Evolutionary conservation across 2,888 invertebrate species (phyloP).

Genomic region (Apodemia duryi): DNA sequence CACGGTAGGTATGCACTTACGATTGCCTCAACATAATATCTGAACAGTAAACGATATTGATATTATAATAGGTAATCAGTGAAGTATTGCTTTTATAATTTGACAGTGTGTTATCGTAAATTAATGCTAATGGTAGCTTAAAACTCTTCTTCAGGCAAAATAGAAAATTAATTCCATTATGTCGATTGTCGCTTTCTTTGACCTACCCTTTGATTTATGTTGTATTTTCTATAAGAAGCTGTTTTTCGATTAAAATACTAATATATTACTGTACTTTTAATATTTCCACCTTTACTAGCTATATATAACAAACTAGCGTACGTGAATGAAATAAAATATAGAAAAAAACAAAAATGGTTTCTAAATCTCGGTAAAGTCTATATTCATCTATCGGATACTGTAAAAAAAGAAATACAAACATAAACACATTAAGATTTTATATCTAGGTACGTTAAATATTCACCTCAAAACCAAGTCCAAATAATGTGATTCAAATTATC

Average conservation of each 20-base stretch:
- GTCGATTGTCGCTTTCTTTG: slow-evolving; percentile 16
- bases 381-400: too few relatives aligned
- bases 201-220: slow-evolving; percentile 1
- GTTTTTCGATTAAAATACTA: not conserved
- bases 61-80: slow-evolving; percentile 22
- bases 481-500: too few relatives aligned
- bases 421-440: too few relatives aligned
- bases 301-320: not conserved
- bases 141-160: slow-evolving; percentile 22
- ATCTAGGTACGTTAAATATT: too few relatives aligned
- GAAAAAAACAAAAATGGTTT: too few relatives aligned
- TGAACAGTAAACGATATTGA: slow-evolving; percentile 19
- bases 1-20: not conserved
- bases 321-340: too few relatives aligned
- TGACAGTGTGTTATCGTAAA: slow-evolving; percentile 24
- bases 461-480: too few relatives aligned
- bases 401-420: too few relatives aligned
- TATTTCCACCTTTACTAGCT: not conserved
- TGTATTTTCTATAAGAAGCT: slow-evolving; percentile 2
- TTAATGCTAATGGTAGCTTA: slow-evolving; percentile 23
- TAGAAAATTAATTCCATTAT: slow-evolving; percentile 24
- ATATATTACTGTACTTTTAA: not conserved
- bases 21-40: not conserved
- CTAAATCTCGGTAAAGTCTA: too few relatives aligned
- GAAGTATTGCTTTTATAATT: slow-evolving; percentile 21